Evolutionary conservation across 2,113 vertebrate species (phyloP).

Genomic region (Symphodus melops): DNA sequence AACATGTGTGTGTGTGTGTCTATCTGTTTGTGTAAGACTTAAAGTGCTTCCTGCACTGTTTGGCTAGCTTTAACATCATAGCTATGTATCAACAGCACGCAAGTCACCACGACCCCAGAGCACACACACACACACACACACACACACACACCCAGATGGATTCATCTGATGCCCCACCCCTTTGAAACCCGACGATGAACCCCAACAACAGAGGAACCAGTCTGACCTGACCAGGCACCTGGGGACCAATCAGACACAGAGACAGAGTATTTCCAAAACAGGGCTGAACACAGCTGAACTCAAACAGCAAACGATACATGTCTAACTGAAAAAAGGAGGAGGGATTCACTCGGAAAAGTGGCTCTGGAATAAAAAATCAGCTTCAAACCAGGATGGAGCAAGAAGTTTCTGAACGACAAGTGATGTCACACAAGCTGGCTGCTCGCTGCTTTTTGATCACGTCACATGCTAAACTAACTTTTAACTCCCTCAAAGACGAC

Average conservation of each 20-base stretch:
- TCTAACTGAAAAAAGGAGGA: not conserved
- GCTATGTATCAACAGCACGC: constrained; percentile 6
- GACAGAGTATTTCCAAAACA: constrained; percentile 61
- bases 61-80: constrained; percentile 1
- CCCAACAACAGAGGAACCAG: constrained; percentile 67
- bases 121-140: constrained; percentile 18
- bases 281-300: constrained; percentile 49
- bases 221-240: constrained; percentile 63
- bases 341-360: not conserved
- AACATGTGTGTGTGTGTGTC: not conserved
- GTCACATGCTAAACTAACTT: constrained; percentile 24
- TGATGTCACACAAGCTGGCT: constrained; percentile 11
- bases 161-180: constrained; percentile 30
- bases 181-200: constrained; percentile 32
- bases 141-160: constrained; percentile 39
- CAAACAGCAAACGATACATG: constrained; percentile 14
- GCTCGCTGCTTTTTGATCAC: constrained; percentile 24
- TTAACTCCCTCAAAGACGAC: not conserved
- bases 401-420: constrained; percentile 7
- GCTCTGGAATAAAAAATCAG: not conserved
- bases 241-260: constrained; percentile 44
- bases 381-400: not conserved
- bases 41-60: constrained; percentile 1
- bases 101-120: constrained; percentile 17
- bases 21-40: not conserved